Percentiles rank a stretch among this genome's conserved stretches.
These are phyloP conservation scores for Argya squamiceps DNA, from an alignment of 2,797 vertebrate genomes.

Conservation along the genomic window DNA sequence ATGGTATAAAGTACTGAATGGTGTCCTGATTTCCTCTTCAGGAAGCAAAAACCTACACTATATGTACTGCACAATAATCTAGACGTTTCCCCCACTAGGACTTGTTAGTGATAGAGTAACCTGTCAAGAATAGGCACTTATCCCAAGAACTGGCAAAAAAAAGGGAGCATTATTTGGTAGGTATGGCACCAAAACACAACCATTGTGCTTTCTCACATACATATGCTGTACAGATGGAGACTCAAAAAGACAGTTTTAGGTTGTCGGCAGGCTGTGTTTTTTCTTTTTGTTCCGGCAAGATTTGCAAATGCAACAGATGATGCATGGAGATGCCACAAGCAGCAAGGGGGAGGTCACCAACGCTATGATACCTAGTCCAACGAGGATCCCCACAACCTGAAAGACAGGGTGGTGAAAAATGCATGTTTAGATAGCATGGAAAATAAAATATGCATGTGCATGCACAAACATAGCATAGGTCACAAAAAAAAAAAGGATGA, in stretches of 20 bases:
- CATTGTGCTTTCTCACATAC: slow-evolving; percentile 37
- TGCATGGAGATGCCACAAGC: slow-evolving; percentile 93
- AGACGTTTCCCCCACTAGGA: neutral
- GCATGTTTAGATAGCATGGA: neutral
- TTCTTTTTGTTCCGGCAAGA: slow-evolving; percentile 86
- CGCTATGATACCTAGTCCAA: slow-evolving; percentile 90
- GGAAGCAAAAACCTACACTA: neutral
- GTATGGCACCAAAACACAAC: slow-evolving; percentile 44
- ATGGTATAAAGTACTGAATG: neutral
- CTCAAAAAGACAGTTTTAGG: slow-evolving; percentile 52
- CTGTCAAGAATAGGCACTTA: slow-evolving; percentile 90
- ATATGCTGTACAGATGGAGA: neutral
- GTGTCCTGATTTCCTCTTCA: neutral
- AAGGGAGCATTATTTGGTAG: slow-evolving; percentile 44
- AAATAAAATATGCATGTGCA: neutral
- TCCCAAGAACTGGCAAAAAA: slow-evolving; percentile 73
- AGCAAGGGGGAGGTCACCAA: slow-evolving; percentile 93
- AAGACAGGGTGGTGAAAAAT: slow-evolving; percentile 12
- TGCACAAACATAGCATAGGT: neutral
- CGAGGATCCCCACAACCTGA: slow-evolving; percentile 94
- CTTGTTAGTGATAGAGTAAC: slow-evolving; percentile 64
- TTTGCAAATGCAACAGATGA: slow-evolving; percentile 94
- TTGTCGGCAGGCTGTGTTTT: slow-evolving; percentile 76
- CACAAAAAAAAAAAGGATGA: neutral
- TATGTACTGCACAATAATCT: neutral